Conservation (phyloP, 2,888 invertebrate genomes). For the Norana najaformis region DNA sequence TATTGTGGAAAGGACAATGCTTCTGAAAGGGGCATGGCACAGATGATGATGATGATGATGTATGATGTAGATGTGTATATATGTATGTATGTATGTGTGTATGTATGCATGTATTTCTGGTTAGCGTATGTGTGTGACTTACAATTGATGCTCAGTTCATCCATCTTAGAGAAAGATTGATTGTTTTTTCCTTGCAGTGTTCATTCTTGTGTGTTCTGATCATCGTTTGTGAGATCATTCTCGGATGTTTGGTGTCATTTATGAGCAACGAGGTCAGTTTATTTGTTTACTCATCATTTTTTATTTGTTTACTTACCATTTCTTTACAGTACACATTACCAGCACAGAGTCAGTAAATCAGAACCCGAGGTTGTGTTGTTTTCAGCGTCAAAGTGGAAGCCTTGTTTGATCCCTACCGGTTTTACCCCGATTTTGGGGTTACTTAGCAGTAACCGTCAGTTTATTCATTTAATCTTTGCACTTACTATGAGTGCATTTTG, state of each 20-base stretch:
- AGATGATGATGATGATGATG: too few species aligned
- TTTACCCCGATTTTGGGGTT: background rate
- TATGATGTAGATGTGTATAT: slow-evolving; percentile 24
- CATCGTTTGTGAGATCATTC: slow-evolving; percentile 18
- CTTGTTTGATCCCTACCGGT: too few species aligned
- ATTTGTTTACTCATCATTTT: background rate
- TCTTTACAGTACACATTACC: background rate
- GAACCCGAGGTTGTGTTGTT: background rate
- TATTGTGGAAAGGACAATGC: background rate
- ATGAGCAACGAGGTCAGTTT: background rate
- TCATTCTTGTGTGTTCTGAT: slow-evolving; percentile 2
- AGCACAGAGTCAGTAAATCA: background rate
- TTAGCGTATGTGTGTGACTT: too few species aligned
- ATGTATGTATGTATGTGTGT: background rate
- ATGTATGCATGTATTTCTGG: too few species aligned
- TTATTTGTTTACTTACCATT: background rate
- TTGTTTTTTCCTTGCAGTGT: slow-evolving; percentile 8
- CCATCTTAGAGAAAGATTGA: too few species aligned
- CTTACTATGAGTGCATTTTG: too few species aligned
- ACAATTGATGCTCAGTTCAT: too few species aligned
- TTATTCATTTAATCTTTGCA: too few species aligned
- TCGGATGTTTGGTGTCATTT: slow-evolving; percentile 16
- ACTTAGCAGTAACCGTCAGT: too few species aligned
- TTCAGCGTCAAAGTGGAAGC: background rate
- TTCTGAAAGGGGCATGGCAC: too few species aligned